Base-by-base conservation (phyloP, 2,113 vertebrate species). In the Balaenoptera acutorostrata region DNA sequence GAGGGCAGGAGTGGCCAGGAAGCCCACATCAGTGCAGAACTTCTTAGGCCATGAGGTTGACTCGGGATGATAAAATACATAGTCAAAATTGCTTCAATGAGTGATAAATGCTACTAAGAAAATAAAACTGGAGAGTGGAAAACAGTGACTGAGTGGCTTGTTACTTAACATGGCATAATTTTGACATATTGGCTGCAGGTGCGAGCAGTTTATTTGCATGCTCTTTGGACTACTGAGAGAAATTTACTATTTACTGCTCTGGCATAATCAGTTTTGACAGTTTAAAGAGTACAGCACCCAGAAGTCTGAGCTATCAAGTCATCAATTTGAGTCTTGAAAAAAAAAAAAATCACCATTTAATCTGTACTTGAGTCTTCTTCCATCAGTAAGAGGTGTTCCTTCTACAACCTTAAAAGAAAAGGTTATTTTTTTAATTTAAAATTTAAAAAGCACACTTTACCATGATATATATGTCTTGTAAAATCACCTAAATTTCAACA, bases 321-420 rank as follows among this genome's bases (percentile, higher is more conserved):
- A 95, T 46, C 61, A 41, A 41, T 36, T 29, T 39, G 20, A 85
- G n/a, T 90, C 6, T 93, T 77, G 20, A 72, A 83, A 75, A 85
- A 86, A 69, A 74, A 74, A 93, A 83, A 27, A 81, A 98, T 99
- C 96, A 99, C 99, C 99, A 98, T 99, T 99, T 97, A 99, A 99
- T 98, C 99, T 99, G 97, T 99, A 99, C 71, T 99, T 99, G 90
- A 99, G 98, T 66, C 96, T 99, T 97, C 98, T 98, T 49, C 99
- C 99, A 97, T 96, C 99, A 44, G 96, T 98, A 97, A 99, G 99
- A 0, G 99, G 99, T 95, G 99, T 97, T 85, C 99, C 99, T 97
- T 99, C 98, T 69, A 98, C 99, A 95, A 99, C 98, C 99, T 99
- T 94, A 44, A 83, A 97, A 95, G 63, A 95, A 88, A 97, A 96